Conservation (phyloP, 1,140 invertebrate genomes). For the Diorhabda carinulata region DNA sequence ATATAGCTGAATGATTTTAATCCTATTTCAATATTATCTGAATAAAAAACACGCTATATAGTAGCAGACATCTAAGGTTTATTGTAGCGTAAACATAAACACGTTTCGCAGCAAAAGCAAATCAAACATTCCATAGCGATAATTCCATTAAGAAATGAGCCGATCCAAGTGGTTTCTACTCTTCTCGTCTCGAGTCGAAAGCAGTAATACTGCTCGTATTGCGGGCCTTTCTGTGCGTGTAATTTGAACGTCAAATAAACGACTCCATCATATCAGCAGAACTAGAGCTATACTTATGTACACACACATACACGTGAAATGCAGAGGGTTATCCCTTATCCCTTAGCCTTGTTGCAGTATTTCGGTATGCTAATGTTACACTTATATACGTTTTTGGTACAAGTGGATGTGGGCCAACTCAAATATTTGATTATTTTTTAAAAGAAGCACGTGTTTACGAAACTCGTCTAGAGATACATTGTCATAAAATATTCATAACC, state of each 20-base stretch:
- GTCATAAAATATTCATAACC: too few relatives aligned
- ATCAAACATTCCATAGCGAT: conserved; percentile 39
- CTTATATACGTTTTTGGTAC: conserved; percentile 8
- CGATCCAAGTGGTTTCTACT: conserved; percentile 39
- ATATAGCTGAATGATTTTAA: too few relatives aligned
- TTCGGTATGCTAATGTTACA: conserved; percentile 33
- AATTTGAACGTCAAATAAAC: conserved; percentile 44
- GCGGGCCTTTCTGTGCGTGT: conserved; percentile 32
- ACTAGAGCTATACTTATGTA: conserved; percentile 23
- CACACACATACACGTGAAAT: conserved; percentile 25
- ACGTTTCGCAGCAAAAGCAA: conserved; percentile 1
- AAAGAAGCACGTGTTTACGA: neutral
- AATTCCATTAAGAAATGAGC: conserved; percentile 46
- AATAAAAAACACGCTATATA: too few relatives aligned
- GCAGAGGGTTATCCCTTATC: conserved; percentile 20
- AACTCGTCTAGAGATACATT: too few relatives aligned
- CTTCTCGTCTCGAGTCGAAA: neutral
- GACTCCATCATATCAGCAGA: conserved; percentile 32
- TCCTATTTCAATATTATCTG: too few relatives aligned
- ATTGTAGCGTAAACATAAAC: conserved; percentile 2
- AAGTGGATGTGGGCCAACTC: neutral
- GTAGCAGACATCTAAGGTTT: neutral
- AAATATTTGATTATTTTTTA: conserved; percentile 10
- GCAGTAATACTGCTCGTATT: neutral
- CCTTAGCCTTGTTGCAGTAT: conserved; percentile 10